phyloP scores from a whole-genome alignment of 2,888 invertebrate species.

The Trissolcus brochymenae region DNA sequence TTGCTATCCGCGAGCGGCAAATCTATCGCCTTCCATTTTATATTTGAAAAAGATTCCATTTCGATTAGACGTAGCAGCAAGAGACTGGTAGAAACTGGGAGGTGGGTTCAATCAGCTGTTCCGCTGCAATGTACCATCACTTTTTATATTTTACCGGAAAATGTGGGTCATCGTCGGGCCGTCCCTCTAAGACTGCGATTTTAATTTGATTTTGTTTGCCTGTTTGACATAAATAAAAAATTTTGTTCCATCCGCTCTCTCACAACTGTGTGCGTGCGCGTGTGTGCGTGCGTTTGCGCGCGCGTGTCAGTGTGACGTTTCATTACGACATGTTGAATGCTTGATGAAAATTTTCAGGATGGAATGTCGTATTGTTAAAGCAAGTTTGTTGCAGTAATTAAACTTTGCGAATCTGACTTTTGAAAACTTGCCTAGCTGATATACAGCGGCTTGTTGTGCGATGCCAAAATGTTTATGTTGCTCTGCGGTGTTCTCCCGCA shows the following conservation, averaged over 20 bases:
- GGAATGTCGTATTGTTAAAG: no score
- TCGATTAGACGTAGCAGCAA: background rate
- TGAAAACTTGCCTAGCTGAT: no score
- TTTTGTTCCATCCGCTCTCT: no score
- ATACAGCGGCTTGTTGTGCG: no score
- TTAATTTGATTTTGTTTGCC: constrained; percentile 8
- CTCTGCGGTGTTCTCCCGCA: no score
- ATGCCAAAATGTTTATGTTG: no score
- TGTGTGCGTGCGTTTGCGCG: no score
- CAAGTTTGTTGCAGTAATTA: no score
- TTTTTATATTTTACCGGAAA: constrained; percentile 15
- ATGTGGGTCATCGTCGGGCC: constrained; percentile 15
- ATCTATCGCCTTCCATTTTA: background rate
- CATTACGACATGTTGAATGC: background rate
- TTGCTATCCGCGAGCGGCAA: no score
- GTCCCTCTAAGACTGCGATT: background rate
- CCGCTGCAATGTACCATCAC: constrained; percentile 14
- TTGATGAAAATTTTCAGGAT: no score
- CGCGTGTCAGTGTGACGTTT: background rate
- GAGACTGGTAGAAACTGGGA: background rate
- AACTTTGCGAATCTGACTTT: no score
- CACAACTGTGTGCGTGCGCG: no score
- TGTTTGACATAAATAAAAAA: background rate
- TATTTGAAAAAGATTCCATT: constrained; percentile 6
- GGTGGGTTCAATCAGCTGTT: constrained; percentile 34